phyloP scores from a whole-genome alignment of 2,888 invertebrate genomes.

The Euzophera pinguis region DNA sequence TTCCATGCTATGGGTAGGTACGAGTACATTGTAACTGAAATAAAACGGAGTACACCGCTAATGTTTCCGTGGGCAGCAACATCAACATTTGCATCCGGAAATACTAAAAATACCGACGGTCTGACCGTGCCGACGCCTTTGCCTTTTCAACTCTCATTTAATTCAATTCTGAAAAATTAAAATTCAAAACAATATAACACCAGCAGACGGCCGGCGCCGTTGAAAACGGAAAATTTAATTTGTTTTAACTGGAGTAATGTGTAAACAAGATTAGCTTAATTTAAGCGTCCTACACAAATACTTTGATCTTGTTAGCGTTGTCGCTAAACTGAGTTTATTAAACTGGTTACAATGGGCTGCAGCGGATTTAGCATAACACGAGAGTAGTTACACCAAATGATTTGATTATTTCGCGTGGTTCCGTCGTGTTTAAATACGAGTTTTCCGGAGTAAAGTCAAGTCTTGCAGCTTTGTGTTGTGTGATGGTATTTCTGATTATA shows the following conservation, averaged over 20 bases:
- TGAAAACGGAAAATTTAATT: slow-evolving; percentile 38
- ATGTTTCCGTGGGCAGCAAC: too few species aligned
- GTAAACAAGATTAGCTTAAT: slow-evolving; percentile 45
- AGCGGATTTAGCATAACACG: slow-evolving; percentile 4
- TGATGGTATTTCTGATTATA: too few species aligned
- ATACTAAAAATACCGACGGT: too few species aligned
- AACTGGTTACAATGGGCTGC: slow-evolving; percentile 30
- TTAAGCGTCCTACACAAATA: slow-evolving; percentile 45
- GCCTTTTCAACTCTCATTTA: not conserved
- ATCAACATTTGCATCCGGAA: too few species aligned
- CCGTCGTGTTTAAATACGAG: not conserved
- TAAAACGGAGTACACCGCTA: too few species aligned
- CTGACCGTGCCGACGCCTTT: not conserved
- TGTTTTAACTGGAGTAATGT: slow-evolving; percentile 35
- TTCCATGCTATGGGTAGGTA: too few species aligned
- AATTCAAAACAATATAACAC: slow-evolving; percentile 22
- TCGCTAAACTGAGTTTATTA: slow-evolving; percentile 34
- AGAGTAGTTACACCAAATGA: not conserved
- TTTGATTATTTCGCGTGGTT: not conserved
- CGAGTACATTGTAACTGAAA: too few species aligned
- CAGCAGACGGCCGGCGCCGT: slow-evolving; percentile 17
- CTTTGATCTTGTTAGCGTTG: slow-evolving; percentile 46
- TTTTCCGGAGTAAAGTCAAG: not conserved
- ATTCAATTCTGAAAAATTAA: slow-evolving; percentile 14
- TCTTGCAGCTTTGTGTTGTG: not conserved